Base-by-base conservation (phyloP, 1,140 invertebrate species). In the Onthophagus taurus region DNA sequence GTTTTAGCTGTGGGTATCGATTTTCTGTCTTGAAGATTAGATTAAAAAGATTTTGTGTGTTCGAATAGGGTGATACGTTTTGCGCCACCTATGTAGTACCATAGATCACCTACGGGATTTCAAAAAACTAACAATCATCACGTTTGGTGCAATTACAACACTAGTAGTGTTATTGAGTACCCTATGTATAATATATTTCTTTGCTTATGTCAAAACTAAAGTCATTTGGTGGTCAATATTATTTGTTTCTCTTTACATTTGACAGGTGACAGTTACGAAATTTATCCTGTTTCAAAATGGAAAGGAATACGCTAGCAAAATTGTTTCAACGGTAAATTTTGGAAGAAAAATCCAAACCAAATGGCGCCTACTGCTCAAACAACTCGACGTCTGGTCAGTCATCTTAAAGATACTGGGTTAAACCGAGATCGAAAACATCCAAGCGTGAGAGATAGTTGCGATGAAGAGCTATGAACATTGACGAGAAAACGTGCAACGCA, bases 301-400 rank as follows among this genome's bases (percentile, higher is more conserved):
- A 26, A n/a, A 26, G 23, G 23, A 7, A 26, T 26, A 26, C 23
- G 23, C 23, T 26, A 26, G 23, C 6, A 26, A 26, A 26, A 26
- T 26, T 26, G 23, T 26, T 26, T 26, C 23, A 26, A 26, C n/a
- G 23, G 23, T 26, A n/a, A 26, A 26, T 26, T 26, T 26, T n/a
- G 23, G 23, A 26, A 26, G 6, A 26, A 26, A 26, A 7, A 26
- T 26, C 23, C 23, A n/a, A 26, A 26, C 23, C 23, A n/a, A 7
- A 26, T 26, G 23, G 23, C 23, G 23, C 23, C 23, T 7, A 26
- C 23, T 26, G 23, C 23, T 26, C 23, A 26, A 26, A 26, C 23
- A 26, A 26, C n/a, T 26, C 23, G 23, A 26, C 23, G 23, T 26
- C 23, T 26, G 23, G 6, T 26, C 6, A 7, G 6, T 26, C 23